Base-by-base conservation (phyloP, 2,797 vertebrate genomes). In the Bovichtus diacanthus region DNA sequence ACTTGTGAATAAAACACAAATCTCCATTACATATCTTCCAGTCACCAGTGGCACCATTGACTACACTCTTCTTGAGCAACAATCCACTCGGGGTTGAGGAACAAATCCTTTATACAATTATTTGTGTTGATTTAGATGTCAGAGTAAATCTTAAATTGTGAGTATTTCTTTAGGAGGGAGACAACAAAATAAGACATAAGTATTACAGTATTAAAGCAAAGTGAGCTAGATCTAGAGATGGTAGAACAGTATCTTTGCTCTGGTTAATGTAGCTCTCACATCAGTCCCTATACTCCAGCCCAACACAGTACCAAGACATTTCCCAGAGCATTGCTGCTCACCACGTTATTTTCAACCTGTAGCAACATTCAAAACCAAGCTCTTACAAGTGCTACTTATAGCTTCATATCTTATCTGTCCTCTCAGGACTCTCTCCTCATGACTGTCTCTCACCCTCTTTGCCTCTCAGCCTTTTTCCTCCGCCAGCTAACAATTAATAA, bases 401-500 rank as follows among this genome's bases (percentile, higher is more conserved):
- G 88, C 76, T 78, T 72, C 72, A 56, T 90, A 92, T 93, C 92
- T 94, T 88, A 92, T 93, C 91, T 54, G 51, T 39, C 50, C 86
- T 88, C 71, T 92, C 87, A 79, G 65, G 88, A 80, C 87, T 18
- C 63, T 59, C 60, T 39, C 49, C 27, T 71, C 55, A 15, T 11
- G 21, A 39, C 47, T 49, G 31, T 64, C 39, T 58, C 63, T 50
- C 36, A 12, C 21, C 38, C 19, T 36, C 18, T 60, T 49, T 39
- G 9, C 9, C 25, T 31, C 31, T 47, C 49, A 16, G 36, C 1
- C 38, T 51, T 39, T 29, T 36, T 44, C 23, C n/a, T 63, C 41
- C 39, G 7, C 25, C 23, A 59, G 19, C 18, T 53, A 21, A 60
- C 3, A 25, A 11, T 2, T 70, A 54, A 31, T 58, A 7, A 46